Conservation (phyloP, 1,140 invertebrate species). For the Drosophila carrolli region DNA sequence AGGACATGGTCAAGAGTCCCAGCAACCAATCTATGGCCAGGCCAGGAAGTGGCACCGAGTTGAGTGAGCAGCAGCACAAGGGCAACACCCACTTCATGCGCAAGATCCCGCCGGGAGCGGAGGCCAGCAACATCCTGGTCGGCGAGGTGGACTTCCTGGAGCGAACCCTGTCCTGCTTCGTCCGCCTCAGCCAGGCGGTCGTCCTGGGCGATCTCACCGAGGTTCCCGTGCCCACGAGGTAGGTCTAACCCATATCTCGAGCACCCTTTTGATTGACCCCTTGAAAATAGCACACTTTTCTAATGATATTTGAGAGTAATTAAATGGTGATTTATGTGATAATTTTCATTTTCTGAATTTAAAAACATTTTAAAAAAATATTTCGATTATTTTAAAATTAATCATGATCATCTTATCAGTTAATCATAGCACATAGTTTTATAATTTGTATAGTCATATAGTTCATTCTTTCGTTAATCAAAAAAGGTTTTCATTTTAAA, state of each 20-base stretch:
- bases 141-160: conserved; percentile 99
- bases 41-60: conserved; percentile 90
- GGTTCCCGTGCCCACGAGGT: conserved; percentile 96
- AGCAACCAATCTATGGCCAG: conserved; percentile 91
- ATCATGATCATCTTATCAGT: too few species aligned
- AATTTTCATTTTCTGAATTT: too few species aligned
- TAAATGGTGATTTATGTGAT: too few species aligned
- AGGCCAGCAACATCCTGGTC: conserved; percentile 98
- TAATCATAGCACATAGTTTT: too few species aligned
- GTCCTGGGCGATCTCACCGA: conserved; percentile 98
- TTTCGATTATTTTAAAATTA: too few species aligned
- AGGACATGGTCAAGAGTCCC: conserved; percentile 90
- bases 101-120: conserved; percentile 98
- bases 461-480: too few species aligned
- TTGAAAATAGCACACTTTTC: too few species aligned
- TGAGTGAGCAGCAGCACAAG: conserved; percentile 91
- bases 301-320: too few species aligned
- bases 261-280: too few species aligned
- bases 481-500: too few species aligned
- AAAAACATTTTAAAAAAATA: too few species aligned
- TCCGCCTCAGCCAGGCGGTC: conserved; percentile 94
- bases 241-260: background rate
- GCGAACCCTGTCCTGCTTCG: conserved; percentile 95
- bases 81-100: conserved; percentile 97
- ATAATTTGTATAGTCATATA: too few species aligned